Conservation (phyloP, 2,888 invertebrate genomes). For the Machimus atricapillus region DNA sequence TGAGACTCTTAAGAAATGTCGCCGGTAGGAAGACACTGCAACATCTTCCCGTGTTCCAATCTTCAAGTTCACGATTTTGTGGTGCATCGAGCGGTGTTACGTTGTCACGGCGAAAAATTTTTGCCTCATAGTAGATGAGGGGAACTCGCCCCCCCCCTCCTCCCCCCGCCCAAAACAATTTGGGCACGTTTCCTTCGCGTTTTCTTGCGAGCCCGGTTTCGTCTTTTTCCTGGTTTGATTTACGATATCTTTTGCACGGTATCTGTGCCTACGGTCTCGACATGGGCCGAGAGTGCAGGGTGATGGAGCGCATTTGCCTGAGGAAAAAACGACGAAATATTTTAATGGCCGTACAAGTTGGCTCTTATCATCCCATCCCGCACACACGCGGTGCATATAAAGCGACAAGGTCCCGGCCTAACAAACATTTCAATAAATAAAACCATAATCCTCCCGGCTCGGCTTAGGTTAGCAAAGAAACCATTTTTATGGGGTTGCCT, state of each 20-base stretch:
- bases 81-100: not conserved
- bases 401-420: slow-evolving; percentile 1
- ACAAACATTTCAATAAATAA: slow-evolving; percentile 36
- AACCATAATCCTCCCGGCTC: slow-evolving; percentile 19
- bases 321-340: not conserved
- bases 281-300: not conserved
- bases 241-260: slow-evolving; percentile 29
- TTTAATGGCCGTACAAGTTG: not conserved
- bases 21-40: not conserved
- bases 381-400: not conserved
- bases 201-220: not conserved
- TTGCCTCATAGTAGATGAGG: not conserved
- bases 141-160: not conserved
- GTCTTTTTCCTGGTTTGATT: slow-evolving; percentile 1
- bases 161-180: not conserved
- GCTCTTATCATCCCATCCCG: slow-evolving; percentile 2
- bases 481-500: slow-evolving; percentile 21
- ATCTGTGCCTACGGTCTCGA: not conserved
- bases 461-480: slow-evolving; percentile 3
- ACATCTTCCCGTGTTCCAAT: not conserved
- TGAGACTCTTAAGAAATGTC: not conserved
- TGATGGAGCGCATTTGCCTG: not conserved
- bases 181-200: not conserved
- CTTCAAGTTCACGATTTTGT: not conserved
- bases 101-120: not conserved